Evolutionary conservation across 2,113 vertebrate genomes (phyloP).

Genomic region (Nyctereutes procyonoides): DNA sequence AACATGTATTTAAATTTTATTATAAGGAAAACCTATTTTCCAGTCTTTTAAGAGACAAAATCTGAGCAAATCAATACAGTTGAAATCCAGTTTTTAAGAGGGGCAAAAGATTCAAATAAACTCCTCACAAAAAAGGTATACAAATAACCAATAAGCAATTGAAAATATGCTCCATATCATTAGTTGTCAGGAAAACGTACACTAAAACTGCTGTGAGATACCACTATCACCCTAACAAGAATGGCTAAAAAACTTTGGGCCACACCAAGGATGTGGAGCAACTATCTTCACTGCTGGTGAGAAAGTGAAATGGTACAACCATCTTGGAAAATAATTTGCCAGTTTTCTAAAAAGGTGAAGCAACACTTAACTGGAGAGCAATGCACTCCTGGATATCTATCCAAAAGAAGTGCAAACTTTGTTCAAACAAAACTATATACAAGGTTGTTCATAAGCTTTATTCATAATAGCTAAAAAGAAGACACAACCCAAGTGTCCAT

Average conservation of each 20-base stretch:
- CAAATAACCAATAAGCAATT: background rate
- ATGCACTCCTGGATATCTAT: background rate
- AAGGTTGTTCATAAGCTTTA: constrained; percentile 2
- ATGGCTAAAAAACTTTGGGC: background rate
- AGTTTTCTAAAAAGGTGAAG: background rate
- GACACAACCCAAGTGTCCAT: background rate
- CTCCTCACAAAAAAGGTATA: background rate
- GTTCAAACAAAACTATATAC: background rate
- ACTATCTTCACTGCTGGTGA: background rate
- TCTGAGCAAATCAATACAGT: background rate
- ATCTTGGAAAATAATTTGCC: constrained; percentile 10
- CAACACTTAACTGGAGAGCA: background rate
- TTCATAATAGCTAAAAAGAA: background rate
- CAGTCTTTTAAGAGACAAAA: background rate
- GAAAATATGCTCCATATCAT: background rate
- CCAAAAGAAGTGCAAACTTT: constrained; percentile 23
- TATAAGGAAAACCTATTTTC: background rate
- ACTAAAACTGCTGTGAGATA: constrained; percentile 18
- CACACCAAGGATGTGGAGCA: background rate
- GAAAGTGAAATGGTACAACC: background rate
- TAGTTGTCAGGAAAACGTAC: constrained; percentile 15
- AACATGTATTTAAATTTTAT: constrained; percentile 20
- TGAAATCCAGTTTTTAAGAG: background rate
- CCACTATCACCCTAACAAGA: background rate
- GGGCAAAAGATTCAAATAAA: constrained; percentile 4